Evolutionary conservation across 1,140 invertebrate genomes (phyloP), one percentile per base, ranked within the genome.

Genomic region (Apis cerana): DNA sequence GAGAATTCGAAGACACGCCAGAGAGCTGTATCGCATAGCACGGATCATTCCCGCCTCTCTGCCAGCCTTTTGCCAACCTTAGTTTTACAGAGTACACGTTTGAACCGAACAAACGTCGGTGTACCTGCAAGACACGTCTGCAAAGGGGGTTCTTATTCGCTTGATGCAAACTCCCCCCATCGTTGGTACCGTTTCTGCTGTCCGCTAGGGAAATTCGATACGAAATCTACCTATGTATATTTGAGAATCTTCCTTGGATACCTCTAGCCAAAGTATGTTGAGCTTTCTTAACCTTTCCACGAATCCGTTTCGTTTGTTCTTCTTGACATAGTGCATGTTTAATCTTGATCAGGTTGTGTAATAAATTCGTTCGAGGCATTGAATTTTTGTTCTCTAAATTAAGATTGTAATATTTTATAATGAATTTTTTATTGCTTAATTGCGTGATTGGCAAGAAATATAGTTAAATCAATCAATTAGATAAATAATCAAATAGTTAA

Each of bases 131-230:
- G 85, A 89, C 86, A 79, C 84, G 74, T 78, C 74, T 80, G 84
- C 83, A 87, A 87, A 90, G 80, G 80, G 71, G 79, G 83, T 87
- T 88, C 87, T 89, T 89, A 87, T 90, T 84, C 85, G 85, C 85
- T 78, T 81, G 83, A 83, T 75, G 87, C 84, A 87, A 88, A 89
- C 85, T 70, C 77, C 61, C 54, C 54, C 79, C 86, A 83, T 88
- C 83, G 82, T 85, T 88, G 83, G 82, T 82, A 69, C 86, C 80
- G 84, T 75, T 88, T 83, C 83, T 86, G 83, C 83, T 87, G 90
- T 89, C 86, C 91, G 88, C 90, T 90, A 89, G 91, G 90, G 91
- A 93, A 93, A 93, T 93, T 92, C 90, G 89, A 92, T 92, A 90
- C 88, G 84, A 91, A 87, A 80, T 91, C 89, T 93, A 90, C 89